These are phyloP conservation scores for Caranx ignobilis DNA, from an alignment of 2,113 vertebrate species.

Conservation along the genomic window DNA sequence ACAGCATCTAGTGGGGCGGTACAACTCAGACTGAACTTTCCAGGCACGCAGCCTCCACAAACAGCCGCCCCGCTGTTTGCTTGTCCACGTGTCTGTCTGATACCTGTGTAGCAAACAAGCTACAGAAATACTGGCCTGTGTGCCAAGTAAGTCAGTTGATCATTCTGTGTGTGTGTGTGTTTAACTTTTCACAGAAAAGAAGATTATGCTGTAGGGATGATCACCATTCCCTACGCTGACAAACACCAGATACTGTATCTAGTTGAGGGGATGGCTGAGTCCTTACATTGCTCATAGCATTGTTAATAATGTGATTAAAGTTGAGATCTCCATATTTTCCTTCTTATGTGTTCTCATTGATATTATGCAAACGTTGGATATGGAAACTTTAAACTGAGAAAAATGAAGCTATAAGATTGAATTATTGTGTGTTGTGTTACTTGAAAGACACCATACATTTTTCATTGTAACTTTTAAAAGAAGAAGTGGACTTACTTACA, in stretches of 20 bases:
- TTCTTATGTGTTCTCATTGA: constrained; percentile 24
- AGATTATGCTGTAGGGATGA: constrained; percentile 28
- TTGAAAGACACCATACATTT: neutral
- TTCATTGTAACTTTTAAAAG: neutral
- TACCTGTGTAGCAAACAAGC: constrained; percentile 36
- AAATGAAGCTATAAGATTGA: neutral
- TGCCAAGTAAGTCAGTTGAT: constrained; percentile 25
- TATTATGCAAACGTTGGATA: neutral
- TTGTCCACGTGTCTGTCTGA: constrained; percentile 51
- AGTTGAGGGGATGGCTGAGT: constrained; percentile 45
- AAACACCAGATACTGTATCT: constrained; percentile 66
- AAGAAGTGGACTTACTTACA: neutral
- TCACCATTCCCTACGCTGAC: constrained; percentile 48
- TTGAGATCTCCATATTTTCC: constrained; percentile 34
- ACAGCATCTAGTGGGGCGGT: constrained; percentile 41
- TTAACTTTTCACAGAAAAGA: constrained; percentile 41
- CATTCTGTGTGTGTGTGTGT: constrained; percentile 47
- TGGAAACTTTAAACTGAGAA: neutral
- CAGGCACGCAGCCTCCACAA: constrained; percentile 55
- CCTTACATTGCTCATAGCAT: constrained; percentile 45
- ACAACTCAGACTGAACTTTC: constrained; percentile 78
- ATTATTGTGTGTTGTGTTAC: neutral
- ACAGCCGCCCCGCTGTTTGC: constrained; percentile 38
- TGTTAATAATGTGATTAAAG: constrained; percentile 73
- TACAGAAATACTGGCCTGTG: constrained; percentile 49